Base-by-base conservation (phyloP, 1,140 invertebrate genomes). In the Platorchestia sp. region DNA sequence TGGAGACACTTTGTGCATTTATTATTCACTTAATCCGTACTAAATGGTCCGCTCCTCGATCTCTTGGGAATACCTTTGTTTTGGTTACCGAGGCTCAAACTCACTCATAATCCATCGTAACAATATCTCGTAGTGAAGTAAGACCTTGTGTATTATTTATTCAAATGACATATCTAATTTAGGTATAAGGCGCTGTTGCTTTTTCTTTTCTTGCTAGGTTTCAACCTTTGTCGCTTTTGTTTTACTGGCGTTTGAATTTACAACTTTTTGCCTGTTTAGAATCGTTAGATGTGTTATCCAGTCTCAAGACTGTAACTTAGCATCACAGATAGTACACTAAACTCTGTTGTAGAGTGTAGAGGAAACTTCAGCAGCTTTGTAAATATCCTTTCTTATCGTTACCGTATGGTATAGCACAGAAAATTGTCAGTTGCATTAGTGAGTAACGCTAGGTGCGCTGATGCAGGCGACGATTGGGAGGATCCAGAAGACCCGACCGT, bases 401-500 rank as follows among this genome's bases (percentile, higher is more conserved):
- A 36, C 59, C 59, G 59, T 75, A 75, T 27, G 27, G 27, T 75
- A 75, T 75, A 75, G 14, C 36, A 75, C 59, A 27, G 59, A 3
- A 75, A 75, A 36, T 36, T 75, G 14, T 36, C 59, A 75, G 14
- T 75, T 36, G 59, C 36, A 3, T 75, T 27, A 27, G 59, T 75
- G 59, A 75, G 10, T 75, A 75, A 75, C 27, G 59, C 59, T 3
- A 75, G 27, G 14, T 75, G 59, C 59, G 59, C 59, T 75, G 41
- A 14, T 89, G 36, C 96, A 98, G 98, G 98, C 87, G 98, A 98
- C 6, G 99, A 99, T 97, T 99, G 99, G 98, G 98, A 99, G 95
- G 99, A 99, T 97, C 99, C 99, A 0, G 99, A 99, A 97, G 99
- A 99, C 97, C 99, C 99, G 0, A 99, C 99, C 0, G 99, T 99